A percentile compares a stretch with the other conserved stretches of the same genome.
phyloP scores from a whole-genome alignment of 2,888 invertebrate genomes.

The Periphyllus acericola region DNA sequence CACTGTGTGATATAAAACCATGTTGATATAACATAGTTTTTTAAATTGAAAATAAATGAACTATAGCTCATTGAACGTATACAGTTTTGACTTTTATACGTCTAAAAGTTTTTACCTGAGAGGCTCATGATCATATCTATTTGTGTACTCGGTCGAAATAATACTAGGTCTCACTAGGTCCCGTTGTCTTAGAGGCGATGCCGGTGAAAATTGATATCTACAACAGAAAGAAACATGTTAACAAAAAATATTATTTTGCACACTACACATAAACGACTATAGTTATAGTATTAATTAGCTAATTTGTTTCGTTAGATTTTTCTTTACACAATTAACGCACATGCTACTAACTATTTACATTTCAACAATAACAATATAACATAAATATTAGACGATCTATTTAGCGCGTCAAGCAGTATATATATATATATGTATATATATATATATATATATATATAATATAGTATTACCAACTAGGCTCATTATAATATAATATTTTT shows the following conservation, averaged over 20 bases:
- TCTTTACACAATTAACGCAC: conserved; percentile 49
- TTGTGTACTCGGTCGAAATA: conserved; percentile 48
- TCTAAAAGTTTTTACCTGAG: conserved; percentile 41
- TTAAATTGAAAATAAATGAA: too few species aligned
- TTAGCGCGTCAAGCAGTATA: conserved; percentile 44
- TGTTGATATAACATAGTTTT: too few species aligned
- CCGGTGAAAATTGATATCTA: conserved; percentile 56
- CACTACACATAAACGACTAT: background rate
- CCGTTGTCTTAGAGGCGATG: conserved; percentile 57
- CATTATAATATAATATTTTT: background rate
- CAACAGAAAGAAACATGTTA: background rate
- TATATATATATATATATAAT: background rate
- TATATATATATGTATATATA: background rate
- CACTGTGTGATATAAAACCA: too few species aligned
- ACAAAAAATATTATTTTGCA: background rate
- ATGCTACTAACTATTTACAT: conserved; percentile 60
- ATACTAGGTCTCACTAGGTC: conserved; percentile 51
- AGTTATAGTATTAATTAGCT: background rate
- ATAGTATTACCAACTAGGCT: conserved; percentile 34
- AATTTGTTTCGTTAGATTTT: background rate
- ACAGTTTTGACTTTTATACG: background rate
- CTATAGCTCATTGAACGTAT: too few species aligned
- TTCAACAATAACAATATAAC: conserved; percentile 41
- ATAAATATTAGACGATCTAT: conserved; percentile 42
- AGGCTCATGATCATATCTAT: conserved; percentile 55